phyloP scores from a whole-genome alignment of 2,888 invertebrate genomes.

The Ophion ellenae region DNA sequence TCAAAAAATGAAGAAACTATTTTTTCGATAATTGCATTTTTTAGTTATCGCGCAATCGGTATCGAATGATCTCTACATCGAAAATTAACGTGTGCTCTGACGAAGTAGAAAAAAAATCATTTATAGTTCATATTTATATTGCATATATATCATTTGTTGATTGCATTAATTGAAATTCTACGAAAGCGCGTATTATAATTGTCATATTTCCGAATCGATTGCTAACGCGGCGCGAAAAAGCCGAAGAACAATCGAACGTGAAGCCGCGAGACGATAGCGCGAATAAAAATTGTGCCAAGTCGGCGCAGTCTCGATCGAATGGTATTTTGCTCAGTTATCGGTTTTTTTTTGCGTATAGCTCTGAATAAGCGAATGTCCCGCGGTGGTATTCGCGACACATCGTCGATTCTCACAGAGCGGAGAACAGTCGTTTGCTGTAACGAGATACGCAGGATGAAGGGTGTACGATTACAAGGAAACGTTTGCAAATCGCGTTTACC shows the following conservation, averaged over 20 bases:
- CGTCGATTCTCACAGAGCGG: constrained; percentile 44
- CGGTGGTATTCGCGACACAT: background rate
- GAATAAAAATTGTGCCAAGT: constrained; percentile 60
- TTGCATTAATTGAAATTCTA: background rate
- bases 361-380: no score
- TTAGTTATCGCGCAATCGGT: no score
- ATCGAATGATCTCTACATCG: no score
- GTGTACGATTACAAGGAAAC: constrained; percentile 76
- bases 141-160: no score
- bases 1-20: no score
- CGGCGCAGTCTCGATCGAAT: constrained; percentile 67
- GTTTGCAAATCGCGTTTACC: constrained; percentile 61
- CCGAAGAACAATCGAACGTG: constrained; percentile 18
- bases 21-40: no score
- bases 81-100: no score
- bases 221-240: background rate
- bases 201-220: background rate
- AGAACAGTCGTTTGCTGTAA: constrained; percentile 72
- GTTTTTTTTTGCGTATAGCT: constrained; percentile 27
- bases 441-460: constrained; percentile 74
- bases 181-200: background rate
- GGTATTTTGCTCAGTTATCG: constrained; percentile 69
- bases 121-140: background rate
- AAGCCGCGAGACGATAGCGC: background rate
- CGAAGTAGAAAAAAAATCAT: no score